phyloP scores from a whole-genome alignment of 2,113 vertebrate species.

The Haemorhous mexicanus region DNA sequence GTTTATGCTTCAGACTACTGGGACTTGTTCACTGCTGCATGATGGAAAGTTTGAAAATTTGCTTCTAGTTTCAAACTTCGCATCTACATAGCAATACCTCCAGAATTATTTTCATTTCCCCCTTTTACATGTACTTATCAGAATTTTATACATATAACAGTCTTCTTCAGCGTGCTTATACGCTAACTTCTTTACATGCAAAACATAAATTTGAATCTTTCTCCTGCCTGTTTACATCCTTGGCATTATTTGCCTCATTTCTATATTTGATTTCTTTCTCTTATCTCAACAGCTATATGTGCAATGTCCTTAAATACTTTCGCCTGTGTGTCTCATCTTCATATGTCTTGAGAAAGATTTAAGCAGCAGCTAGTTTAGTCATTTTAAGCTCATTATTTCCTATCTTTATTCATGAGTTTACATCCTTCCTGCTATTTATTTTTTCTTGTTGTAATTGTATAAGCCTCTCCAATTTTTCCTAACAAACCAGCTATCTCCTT shows the following conservation, averaged over 20 bases:
- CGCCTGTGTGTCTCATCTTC: neutral
- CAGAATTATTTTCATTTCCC: neutral
- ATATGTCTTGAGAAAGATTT: neutral
- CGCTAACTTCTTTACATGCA: neutral
- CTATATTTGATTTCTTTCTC: neutral
- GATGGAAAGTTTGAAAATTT: neutral
- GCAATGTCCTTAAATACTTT: neutral
- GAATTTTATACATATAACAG: neutral
- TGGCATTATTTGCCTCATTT: neutral
- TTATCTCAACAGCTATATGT: neutral
- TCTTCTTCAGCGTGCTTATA: neutral
- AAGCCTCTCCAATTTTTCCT: neutral
- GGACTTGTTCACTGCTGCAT: neutral
- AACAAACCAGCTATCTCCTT: neutral
- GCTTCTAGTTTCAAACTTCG: neutral
- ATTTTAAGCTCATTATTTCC: slow-evolving; percentile 4
- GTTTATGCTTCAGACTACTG: neutral
- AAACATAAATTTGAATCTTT: neutral
- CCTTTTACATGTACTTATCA: neutral
- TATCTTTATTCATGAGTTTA: slow-evolving; percentile 33
- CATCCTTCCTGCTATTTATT: slow-evolving; percentile 5
- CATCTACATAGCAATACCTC: neutral
- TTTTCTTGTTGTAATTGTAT: neutral
- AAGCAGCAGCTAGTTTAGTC: neutral
- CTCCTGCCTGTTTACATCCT: neutral